Percentiles rank a stretch among this genome's conserved stretches.
Evolutionary conservation across 2,113 vertebrate species (phyloP).

Genomic region (Rhynchopsitta pachyrhyncha): DNA sequence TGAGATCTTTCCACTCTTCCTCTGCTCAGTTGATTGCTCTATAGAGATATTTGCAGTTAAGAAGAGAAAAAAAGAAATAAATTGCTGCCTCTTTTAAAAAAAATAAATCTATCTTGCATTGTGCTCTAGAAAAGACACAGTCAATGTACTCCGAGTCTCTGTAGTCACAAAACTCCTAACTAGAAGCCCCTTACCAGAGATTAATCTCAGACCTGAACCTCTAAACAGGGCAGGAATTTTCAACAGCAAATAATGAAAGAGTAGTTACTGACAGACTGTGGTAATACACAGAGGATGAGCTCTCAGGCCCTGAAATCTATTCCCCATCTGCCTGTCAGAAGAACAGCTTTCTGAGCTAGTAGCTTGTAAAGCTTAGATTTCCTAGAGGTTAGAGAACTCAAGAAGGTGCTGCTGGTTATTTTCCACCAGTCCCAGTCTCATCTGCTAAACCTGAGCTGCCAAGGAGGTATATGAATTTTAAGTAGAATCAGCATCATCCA

Average conservation of each 20-base stretch:
- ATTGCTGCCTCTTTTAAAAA: conserved; percentile 21
- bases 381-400: background rate
- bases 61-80: conserved; percentile 6
- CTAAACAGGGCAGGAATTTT: background rate
- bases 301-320: background rate
- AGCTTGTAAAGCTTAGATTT: background rate
- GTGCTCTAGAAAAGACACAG: conserved; percentile 35
- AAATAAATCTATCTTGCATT: conserved; percentile 38
- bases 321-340: background rate
- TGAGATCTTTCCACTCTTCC: conserved; percentile 1
- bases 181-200: conserved; percentile 35
- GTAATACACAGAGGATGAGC: background rate
- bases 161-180: background rate
- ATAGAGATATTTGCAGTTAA: conserved; percentile 16
- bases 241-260: conserved; percentile 18
- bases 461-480: conserved; percentile 65
- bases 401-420: conserved; percentile 9
- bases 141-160: background rate
- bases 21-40: conserved; percentile 18
- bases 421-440: conserved; percentile 11
- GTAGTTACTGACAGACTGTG: background rate
- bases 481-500: conserved; percentile 45
- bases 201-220: background rate
- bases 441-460: conserved; percentile 64
- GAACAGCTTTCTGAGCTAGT: background rate